These are phyloP conservation scores for Nothocercus julius DNA, from an alignment of 2,113 vertebrate genomes.

Conservation along the genomic window DNA sequence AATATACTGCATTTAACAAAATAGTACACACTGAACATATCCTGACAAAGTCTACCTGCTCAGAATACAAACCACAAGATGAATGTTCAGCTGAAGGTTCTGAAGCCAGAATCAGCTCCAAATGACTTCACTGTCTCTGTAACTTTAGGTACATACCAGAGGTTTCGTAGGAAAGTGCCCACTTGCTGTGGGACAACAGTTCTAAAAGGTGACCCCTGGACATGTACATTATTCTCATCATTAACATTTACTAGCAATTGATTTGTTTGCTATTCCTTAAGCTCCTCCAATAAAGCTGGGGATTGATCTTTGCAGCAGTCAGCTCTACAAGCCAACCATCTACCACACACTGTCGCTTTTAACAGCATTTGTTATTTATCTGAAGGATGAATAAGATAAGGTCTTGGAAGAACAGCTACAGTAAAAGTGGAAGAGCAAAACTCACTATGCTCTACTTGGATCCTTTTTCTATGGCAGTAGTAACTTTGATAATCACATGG, in stretches of 20 bases:
- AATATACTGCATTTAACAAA: not conserved
- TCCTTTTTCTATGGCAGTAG: not conserved
- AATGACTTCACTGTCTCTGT: not conserved
- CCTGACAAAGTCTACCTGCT: not conserved
- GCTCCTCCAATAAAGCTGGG: not conserved
- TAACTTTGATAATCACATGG: not conserved
- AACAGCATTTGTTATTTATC: not conserved
- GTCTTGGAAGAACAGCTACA: not conserved
- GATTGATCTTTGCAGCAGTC: slow-evolving; percentile 27
- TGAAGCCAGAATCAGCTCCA: not conserved
- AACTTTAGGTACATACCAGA: not conserved
- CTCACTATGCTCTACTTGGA: not conserved
- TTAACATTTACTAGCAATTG: not conserved
- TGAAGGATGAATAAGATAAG: not conserved
- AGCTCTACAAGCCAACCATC: not conserved
- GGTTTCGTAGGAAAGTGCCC: not conserved
- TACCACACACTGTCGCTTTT: slow-evolving; percentile 18
- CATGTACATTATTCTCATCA: not conserved
- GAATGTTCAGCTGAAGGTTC: not conserved
- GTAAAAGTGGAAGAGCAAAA: not conserved
- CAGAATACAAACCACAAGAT: not conserved
- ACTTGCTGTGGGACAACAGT: not conserved
- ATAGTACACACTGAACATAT: not conserved
- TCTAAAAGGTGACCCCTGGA: not conserved
- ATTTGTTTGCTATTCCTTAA: slow-evolving; percentile 47